Evolutionary conservation across 2,113 vertebrate species (phyloP), one percentile per base, ranked within the genome.

Genomic region (Rhea pennata): DNA sequence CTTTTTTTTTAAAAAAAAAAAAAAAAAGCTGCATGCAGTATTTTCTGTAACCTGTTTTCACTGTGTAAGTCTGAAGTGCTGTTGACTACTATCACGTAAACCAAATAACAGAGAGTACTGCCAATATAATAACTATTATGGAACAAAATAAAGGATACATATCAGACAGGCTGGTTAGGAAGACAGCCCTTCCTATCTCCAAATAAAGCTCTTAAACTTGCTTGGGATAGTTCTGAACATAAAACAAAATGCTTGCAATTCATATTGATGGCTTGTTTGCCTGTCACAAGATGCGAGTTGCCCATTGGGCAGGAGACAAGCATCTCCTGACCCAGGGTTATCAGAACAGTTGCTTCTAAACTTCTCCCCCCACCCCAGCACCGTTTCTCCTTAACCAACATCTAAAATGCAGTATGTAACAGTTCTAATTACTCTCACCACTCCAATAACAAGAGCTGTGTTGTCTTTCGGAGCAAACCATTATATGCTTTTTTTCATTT

Each of bases 291-390:
- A n/a, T 64, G 16, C 0, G 61, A 65, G 42, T 2, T 78, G 19
- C 4, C 19, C 3, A 0, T 56, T 84, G 50, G 67, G 23, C 3
- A 1, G 5, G 14, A 26, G 17, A 33, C 20, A 8, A 3, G 10
- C 48, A 10, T 90, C 15, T 36, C 13, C 36, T 24, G 36, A 15
- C 20, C 44, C 70, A n/a, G 31, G 76, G 20, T 81, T 89, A 36
- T 3, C 54, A 16, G 54, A 56, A 27, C 53, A 54, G 54, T 56
- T 56, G 54, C 26, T 15, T 29, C 54, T 56, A 27, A 56, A 8
- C 46, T 12, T 24, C 53, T 13, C 26, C 26, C 54, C 54, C 8
- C 36, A 36, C 36, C 36, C 36, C 36, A 36, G 36, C 36, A 36
- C 36, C 36, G 6, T 36, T 36, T 36, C 36, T 36, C 36, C 36